A percentile compares a stretch with the other conserved stretches of the same genome.
These are phyloP conservation scores for Brachystomella parvula DNA, from an alignment of 1,140 invertebrate species.

Conservation along the genomic window DNA sequence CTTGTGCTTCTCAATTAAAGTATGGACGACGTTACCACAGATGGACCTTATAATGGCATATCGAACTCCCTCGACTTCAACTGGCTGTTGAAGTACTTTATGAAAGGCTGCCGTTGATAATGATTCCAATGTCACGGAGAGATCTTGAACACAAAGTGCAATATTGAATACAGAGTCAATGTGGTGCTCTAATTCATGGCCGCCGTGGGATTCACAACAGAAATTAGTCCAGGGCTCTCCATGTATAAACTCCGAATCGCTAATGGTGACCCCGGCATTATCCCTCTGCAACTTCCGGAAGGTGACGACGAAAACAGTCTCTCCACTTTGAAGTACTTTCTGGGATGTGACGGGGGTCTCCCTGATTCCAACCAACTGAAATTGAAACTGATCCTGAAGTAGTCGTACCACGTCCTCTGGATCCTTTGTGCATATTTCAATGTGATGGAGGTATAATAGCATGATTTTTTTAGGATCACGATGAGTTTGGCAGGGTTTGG, in stretches of 20 bases:
- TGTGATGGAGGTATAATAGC: constrained; percentile 48
- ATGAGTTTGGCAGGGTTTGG: no score
- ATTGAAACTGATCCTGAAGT: constrained; percentile 42
- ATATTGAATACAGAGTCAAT: constrained; percentile 48
- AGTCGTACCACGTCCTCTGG: constrained; percentile 37
- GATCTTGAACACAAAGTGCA: constrained; percentile 46
- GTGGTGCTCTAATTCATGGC: constrained; percentile 18
- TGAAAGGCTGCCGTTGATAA: constrained; percentile 38
- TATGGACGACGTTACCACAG: constrained; percentile 49
- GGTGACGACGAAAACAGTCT: constrained; percentile 44
- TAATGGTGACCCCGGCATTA: background rate
- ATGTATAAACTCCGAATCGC: background rate
- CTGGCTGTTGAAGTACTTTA: constrained; percentile 39
- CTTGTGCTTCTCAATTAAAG: constrained; percentile 43
- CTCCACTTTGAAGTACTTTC: constrained; percentile 43
- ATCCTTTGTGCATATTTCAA: constrained; percentile 46
- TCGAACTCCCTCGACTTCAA: constrained; percentile 42
- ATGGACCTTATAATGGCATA: constrained; percentile 46
- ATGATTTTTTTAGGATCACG: no score
- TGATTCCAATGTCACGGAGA: constrained; percentile 39
- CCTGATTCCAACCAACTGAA: constrained; percentile 41
- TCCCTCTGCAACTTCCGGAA: constrained; percentile 29
- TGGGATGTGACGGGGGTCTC: constrained; percentile 40
- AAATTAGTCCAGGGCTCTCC: constrained; percentile 40
- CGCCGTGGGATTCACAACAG: constrained; percentile 31